phyloP scores from a whole-genome alignment of 2,888 invertebrate genomes.

The Steinernema carpocapsae region DNA sequence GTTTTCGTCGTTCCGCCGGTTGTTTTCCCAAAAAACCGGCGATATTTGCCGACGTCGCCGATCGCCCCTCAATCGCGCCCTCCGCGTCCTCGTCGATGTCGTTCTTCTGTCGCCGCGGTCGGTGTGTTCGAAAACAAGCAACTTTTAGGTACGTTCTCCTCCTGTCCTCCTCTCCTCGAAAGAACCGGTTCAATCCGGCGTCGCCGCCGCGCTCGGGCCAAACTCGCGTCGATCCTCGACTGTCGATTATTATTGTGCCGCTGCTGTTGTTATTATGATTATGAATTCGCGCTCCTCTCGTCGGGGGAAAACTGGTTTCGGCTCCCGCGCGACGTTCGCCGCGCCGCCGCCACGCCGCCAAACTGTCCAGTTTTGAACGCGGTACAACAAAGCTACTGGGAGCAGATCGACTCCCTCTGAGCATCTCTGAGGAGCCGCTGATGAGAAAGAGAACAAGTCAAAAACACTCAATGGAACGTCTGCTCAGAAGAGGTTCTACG shows the following conservation, averaged over 20 bases:
- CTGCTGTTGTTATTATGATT: constrained; percentile 32
- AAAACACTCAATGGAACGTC: constrained; percentile 20
- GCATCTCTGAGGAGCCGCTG: no score
- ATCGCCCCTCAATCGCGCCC: constrained; percentile 3
- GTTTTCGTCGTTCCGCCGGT: not conserved
- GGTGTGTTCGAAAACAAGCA: constrained; percentile 32
- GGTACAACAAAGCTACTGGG: not conserved
- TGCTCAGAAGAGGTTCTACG: not conserved
- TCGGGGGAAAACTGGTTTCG: not conserved
- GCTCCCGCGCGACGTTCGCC: not conserved
- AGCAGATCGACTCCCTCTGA: not conserved
- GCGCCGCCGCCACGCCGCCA: constrained; percentile 17
- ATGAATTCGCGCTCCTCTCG: constrained; percentile 20
- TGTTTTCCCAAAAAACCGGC: constrained; percentile 25
- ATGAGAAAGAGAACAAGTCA: not conserved
- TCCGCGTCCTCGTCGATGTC: no score
- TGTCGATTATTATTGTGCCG: constrained; percentile 22
- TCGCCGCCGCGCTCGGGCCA: constrained; percentile 12
- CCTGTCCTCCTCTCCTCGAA: not conserved
- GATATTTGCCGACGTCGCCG: constrained; percentile 2
- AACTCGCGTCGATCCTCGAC: not conserved
- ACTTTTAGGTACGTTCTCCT: constrained; percentile 4
- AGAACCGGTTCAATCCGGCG: constrained; percentile 27
- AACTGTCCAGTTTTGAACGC: constrained; percentile 27
- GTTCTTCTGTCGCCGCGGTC: not conserved